Conservation (phyloP, 2,888 invertebrate genomes). For the Villa cingulata region DNA sequence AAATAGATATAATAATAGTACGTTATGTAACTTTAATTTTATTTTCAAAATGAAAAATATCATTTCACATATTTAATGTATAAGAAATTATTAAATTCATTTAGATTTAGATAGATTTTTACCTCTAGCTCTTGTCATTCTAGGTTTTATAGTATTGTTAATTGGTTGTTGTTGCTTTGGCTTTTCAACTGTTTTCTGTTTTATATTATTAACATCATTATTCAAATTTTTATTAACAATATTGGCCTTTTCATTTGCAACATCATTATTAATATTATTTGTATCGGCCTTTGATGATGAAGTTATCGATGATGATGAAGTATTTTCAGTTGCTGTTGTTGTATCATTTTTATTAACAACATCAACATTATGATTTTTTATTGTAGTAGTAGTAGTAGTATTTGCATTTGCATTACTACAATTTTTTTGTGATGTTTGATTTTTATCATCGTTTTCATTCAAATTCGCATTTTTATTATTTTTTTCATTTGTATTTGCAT, state of each 20-base stretch:
- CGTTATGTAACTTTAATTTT: too few species aligned
- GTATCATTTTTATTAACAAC: background rate
- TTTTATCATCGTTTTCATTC: conserved; percentile 9
- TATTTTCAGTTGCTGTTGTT: background rate
- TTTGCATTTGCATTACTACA: too few species aligned
- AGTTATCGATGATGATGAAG: background rate
- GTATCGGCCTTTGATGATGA: background rate
- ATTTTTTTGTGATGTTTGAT: background rate
- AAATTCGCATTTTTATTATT: conserved; percentile 11
- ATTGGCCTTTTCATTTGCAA: too few species aligned
- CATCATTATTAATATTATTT: too few species aligned
- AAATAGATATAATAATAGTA: too few species aligned
- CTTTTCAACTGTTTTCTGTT: background rate
- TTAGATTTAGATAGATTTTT: background rate
- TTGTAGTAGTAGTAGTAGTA: too few species aligned
- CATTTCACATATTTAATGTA: too few species aligned
- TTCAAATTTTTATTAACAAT: too few species aligned
- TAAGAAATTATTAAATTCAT: too few species aligned
- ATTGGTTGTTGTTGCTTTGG: background rate
- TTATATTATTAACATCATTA: background rate
- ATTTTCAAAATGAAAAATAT: too few species aligned
- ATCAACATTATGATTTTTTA: background rate
- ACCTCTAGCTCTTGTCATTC: background rate
- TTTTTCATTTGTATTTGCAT: conserved; percentile 9
- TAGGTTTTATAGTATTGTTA: background rate